Percentiles rank a stretch among this genome's conserved stretches.
These are phyloP conservation scores for Trogon melanurus DNA, from an alignment of 2,113 vertebrate genomes.

Conservation along the genomic window DNA sequence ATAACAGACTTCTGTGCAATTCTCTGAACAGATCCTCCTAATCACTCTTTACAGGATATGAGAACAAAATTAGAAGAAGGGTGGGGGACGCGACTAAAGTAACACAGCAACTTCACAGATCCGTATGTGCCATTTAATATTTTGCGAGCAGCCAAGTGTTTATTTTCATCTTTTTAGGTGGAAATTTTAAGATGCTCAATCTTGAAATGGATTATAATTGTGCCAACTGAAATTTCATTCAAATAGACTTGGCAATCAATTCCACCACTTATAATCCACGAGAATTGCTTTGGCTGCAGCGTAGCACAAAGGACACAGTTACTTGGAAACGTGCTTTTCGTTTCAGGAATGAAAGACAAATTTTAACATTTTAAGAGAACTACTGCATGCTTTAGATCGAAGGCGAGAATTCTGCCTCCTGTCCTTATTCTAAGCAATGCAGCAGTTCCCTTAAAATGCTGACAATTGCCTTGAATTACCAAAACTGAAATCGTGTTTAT, in stretches of 20 bases:
- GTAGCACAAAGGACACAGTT: not conserved
- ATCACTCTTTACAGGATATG: not conserved
- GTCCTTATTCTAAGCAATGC: not conserved
- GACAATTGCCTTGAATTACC: not conserved
- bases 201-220: conserved; percentile 31
- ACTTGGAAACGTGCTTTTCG: conserved; percentile 25
- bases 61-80: not conserved
- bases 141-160: not conserved
- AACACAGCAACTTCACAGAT: not conserved
- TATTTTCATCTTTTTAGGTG: not conserved
- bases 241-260: conserved; percentile 17
- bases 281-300: not conserved
- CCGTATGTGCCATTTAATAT: not conserved
- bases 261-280: not conserved
- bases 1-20: not conserved
- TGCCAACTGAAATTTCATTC: conserved; percentile 21
- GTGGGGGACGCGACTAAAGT: accelerated
- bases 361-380: conserved; percentile 26
- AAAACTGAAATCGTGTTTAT: not conserved
- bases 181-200: conserved; percentile 28
- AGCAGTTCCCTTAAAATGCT: not conserved
- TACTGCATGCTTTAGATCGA: not conserved
- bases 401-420: not conserved
- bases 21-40: not conserved
- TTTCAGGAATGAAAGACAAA: conserved; percentile 32